These are phyloP conservation scores for Melanostoma mellinum DNA, from an alignment of 2,888 invertebrate species.

Conservation along the genomic window DNA sequence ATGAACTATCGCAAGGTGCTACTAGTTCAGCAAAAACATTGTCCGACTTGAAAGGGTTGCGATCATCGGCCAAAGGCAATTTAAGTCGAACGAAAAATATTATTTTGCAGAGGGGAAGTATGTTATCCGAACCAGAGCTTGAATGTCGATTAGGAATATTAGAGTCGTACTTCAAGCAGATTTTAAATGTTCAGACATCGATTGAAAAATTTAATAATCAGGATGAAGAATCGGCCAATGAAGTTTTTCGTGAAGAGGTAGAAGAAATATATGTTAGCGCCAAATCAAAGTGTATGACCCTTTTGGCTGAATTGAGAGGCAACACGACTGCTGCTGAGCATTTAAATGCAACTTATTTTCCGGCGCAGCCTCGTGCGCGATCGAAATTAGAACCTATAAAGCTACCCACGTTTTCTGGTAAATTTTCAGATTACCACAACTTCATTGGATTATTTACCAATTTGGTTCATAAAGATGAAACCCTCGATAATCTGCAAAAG, in stretches of 20 bases:
- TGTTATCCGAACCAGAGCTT: constrained; percentile 32
- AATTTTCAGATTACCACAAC: constrained; percentile 67
- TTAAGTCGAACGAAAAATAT: constrained; percentile 2
- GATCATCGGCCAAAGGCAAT: constrained; percentile 3
- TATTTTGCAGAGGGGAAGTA: background rate
- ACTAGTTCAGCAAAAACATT: background rate
- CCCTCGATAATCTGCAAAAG: constrained; percentile 38
- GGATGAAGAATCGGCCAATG: constrained; percentile 36
- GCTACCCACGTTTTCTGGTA: constrained; percentile 61
- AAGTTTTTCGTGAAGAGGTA: background rate
- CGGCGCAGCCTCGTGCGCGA: constrained; percentile 32
- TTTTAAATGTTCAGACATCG: constrained; percentile 47
- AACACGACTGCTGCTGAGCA: constrained; percentile 5
- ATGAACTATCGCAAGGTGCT: too few species aligned
- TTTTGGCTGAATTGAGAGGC: constrained; percentile 25
- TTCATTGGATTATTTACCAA: constrained; percentile 63
- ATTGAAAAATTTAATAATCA: constrained; percentile 44
- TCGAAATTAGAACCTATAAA: constrained; percentile 51
- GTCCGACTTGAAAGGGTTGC: constrained; percentile 1
- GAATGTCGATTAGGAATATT: constrained; percentile 66
- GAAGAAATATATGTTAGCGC: constrained; percentile 7
- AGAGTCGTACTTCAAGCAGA: constrained; percentile 68
- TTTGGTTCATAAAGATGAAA: constrained; percentile 60
- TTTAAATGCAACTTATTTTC: constrained; percentile 10
- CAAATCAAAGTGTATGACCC: constrained; percentile 48